Conservation (phyloP, 2,888 invertebrate genomes). For the Amphimallon solstitiale region DNA sequence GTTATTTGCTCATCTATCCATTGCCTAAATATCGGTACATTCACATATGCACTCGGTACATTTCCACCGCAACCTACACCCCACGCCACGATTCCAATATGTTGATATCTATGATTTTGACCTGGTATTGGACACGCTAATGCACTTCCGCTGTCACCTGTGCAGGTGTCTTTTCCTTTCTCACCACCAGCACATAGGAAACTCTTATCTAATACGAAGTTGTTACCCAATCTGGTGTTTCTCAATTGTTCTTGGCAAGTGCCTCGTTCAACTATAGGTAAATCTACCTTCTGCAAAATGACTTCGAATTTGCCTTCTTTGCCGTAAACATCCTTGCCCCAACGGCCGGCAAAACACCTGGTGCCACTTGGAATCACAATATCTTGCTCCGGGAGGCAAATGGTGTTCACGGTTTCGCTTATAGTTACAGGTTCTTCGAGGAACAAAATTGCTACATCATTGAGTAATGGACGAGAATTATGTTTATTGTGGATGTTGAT, state of each 20-base stretch:
- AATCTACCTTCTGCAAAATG: slow-evolving; percentile 74
- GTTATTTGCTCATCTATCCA: slow-evolving; percentile 69
- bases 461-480: slow-evolving; percentile 74
- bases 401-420: slow-evolving; percentile 75
- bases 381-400: slow-evolving; percentile 68
- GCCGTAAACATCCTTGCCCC: slow-evolving; percentile 79
- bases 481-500: slow-evolving; percentile 70
- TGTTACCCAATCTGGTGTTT: slow-evolving; percentile 73
- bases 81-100: slow-evolving; percentile 82
- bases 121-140: slow-evolving; percentile 75
- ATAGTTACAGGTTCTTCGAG: slow-evolving; percentile 69
- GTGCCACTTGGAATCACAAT: slow-evolving; percentile 54
- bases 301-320: slow-evolving; percentile 65
- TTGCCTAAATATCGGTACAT: slow-evolving; percentile 71
- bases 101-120: slow-evolving; percentile 63
- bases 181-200: slow-evolving; percentile 86
- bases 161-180: slow-evolving; percentile 67
- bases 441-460: slow-evolving; percentile 80
- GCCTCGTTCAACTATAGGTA: slow-evolving; percentile 71
- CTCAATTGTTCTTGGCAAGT: slow-evolving; percentile 66
- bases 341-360: slow-evolving; percentile 76
- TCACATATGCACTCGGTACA: slow-evolving; percentile 78
- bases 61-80: slow-evolving; percentile 80
- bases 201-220: slow-evolving; percentile 73
- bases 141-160: slow-evolving; percentile 78